Base-by-base conservation (phyloP, 2,113 vertebrate species). In the Eptesicus fuscus region DNA sequence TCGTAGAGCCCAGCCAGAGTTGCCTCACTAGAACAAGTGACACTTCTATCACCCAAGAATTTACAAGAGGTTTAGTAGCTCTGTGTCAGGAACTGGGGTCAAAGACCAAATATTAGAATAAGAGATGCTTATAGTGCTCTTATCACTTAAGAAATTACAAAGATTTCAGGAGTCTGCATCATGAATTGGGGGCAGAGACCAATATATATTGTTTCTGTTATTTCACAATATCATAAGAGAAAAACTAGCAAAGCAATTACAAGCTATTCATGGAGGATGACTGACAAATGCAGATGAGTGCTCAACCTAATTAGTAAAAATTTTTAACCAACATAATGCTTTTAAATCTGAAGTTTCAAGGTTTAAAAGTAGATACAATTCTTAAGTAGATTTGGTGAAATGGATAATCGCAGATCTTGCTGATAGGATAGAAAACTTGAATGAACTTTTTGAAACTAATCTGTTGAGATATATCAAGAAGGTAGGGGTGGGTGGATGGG, bases 261-360 rank as follows among this genome's bases (percentile, higher is more conserved):
- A 49, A 76, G 18, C 35, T 59, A 37, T 83, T 94, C 11, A 87
- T 18, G 67, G 61, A 92, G 77, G 86, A 59, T 85, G 40, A 70
- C 59, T 80, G 82, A 69, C 25, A 74, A 93, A 53, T 53, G 90
- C 5, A 83, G 44, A 87, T 32, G 87, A 51, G 53, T 78, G 44
- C 30, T 83, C 28, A 35, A 65, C 5, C 44, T 65, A 35, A 77
- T 83, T 65, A 83, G 37, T 78, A 83, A 87, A 92, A 51, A 61
- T 4, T 69, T 80, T 86, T 77, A 82, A 84, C 37, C 71, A 91
- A 23, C 10, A 18, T 67, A 77, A 82, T 86, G 42, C 28, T 87
- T 90, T 89, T 59, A 94, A 92, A 76, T 78, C 42, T 83, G 2
- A 71, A 90, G 76, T 67, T 82, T 86, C 13, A 56, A 94, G 23